Conservation (phyloP, 2,113 vertebrate species). For the Ictalurus punctatus region DNA sequence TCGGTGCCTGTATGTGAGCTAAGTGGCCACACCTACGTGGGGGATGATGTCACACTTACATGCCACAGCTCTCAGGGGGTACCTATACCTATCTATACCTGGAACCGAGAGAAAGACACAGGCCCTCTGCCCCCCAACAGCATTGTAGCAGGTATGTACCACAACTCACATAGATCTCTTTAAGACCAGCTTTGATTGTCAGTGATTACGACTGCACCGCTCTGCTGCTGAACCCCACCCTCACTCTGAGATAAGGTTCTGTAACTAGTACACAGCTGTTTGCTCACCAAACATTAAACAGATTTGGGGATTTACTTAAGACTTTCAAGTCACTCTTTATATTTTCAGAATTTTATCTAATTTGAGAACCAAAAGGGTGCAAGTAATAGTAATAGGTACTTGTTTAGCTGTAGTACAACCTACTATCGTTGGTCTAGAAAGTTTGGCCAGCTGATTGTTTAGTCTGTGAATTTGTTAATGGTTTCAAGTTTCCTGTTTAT, state of each 20-base stretch:
- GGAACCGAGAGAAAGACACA: constrained; percentile 57
- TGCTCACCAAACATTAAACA: constrained; percentile 38
- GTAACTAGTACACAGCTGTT: constrained; percentile 23
- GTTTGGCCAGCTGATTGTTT: not conserved
- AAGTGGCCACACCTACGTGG: constrained; percentile 57
- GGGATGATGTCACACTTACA: constrained; percentile 64
- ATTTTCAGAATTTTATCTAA: not conserved
- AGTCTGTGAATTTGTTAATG: not conserved
- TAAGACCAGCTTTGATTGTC: not conserved
- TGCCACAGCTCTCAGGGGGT: constrained; percentile 67
- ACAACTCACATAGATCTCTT: not conserved
- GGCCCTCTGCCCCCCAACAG: constrained; percentile 55
- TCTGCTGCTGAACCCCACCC: constrained; percentile 5
- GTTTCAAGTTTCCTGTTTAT: not conserved
- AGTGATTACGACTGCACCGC: not conserved
- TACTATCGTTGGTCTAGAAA: not conserved
- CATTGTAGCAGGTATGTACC: constrained; percentile 67
- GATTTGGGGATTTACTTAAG: not conserved
- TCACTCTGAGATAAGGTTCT: not conserved
- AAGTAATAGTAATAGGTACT: too few species aligned
- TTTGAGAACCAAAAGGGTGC: not conserved
- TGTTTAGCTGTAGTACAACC: not conserved
- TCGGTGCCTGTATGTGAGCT: constrained; percentile 64
- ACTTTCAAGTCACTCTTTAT: not conserved
- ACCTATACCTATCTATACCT: constrained; percentile 70